Evolutionary conservation across 1,140 invertebrate species (phyloP).

Genomic region (Tribolium madens): DNA sequence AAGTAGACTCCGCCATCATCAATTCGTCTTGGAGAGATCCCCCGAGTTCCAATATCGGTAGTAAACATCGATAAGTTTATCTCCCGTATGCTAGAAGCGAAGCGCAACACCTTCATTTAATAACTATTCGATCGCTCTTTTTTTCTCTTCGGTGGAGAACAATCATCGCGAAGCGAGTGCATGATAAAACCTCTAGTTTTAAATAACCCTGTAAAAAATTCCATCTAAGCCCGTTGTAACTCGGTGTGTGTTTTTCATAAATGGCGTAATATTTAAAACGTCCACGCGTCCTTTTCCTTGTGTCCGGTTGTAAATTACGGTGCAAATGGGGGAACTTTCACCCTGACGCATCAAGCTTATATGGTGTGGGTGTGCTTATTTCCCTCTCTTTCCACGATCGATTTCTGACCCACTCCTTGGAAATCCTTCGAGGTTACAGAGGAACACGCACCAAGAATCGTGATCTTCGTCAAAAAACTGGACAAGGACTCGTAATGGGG

Average conservation of each 20-base stretch:
- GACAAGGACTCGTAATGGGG: background rate
- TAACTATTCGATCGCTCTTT: background rate
- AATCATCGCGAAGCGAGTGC: too few relatives aligned
- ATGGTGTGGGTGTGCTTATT: background rate
- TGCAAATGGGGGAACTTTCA: conserved; percentile 29
- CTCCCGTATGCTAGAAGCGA: background rate
- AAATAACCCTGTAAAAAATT: too few relatives aligned
- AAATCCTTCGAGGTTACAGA: conserved; percentile 3
- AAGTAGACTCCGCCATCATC: background rate
- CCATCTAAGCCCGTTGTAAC: too few relatives aligned
- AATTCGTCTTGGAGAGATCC: background rate
- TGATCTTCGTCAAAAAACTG: conserved; percentile 13
- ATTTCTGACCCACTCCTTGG: conserved; percentile 2
- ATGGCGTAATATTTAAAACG: background rate
- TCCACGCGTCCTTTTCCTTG: background rate
- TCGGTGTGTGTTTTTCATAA: background rate
- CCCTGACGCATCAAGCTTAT: conserved; percentile 4
- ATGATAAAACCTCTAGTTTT: too few relatives aligned
- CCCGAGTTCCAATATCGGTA: background rate
- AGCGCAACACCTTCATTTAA: background rate
- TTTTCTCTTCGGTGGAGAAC: too few relatives aligned
- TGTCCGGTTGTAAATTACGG: conserved; percentile 22
- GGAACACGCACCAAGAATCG: conserved; percentile 20
- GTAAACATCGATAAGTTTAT: background rate
- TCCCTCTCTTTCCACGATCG: conserved; percentile 14